Evolutionary conservation across 2,888 invertebrate species (phyloP).

Genomic region (Ceriagrion tenellum): DNA sequence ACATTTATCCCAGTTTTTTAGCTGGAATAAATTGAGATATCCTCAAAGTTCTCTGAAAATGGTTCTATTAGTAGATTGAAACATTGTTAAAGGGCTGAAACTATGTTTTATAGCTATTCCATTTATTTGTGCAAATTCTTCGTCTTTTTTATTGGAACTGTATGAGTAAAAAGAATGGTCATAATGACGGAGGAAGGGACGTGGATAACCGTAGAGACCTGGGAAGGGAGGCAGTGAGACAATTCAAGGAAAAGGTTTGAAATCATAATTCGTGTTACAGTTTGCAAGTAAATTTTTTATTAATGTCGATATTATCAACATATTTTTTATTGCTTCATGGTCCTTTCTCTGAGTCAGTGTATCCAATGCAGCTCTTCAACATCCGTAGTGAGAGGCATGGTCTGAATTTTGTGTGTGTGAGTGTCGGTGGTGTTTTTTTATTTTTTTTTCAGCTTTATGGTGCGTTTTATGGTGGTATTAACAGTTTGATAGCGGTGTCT

Average conservation of each 20-base stretch:
- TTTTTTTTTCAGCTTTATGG: neutral
- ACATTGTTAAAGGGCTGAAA: too few species aligned
- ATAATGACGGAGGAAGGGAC: too few species aligned
- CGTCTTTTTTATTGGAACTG: too few species aligned
- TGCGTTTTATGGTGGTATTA: neutral
- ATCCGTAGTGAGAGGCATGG: neutral
- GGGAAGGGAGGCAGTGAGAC: too few species aligned
- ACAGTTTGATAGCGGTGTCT: neutral
- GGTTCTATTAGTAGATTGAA: too few species aligned
- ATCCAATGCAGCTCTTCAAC: neutral
- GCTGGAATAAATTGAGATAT: too few species aligned
- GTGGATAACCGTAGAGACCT: too few species aligned
- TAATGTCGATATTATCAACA: neutral
- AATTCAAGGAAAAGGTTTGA: neutral
- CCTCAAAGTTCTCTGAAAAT: too few species aligned
- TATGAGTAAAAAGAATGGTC: too few species aligned
- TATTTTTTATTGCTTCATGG: neutral
- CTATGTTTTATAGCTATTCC: too few species aligned
- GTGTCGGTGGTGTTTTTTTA: neutral
- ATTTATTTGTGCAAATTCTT: too few species aligned
- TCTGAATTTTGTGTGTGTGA: neutral
- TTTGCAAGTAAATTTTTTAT: conserved; percentile 8
- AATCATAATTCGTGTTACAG: neutral
- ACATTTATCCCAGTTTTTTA: too few species aligned
- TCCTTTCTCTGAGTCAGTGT: neutral